Evolutionary conservation across 2,888 invertebrate species (phyloP), one percentile per base, ranked within the genome.

Genomic region (Cinara cedri): DNA sequence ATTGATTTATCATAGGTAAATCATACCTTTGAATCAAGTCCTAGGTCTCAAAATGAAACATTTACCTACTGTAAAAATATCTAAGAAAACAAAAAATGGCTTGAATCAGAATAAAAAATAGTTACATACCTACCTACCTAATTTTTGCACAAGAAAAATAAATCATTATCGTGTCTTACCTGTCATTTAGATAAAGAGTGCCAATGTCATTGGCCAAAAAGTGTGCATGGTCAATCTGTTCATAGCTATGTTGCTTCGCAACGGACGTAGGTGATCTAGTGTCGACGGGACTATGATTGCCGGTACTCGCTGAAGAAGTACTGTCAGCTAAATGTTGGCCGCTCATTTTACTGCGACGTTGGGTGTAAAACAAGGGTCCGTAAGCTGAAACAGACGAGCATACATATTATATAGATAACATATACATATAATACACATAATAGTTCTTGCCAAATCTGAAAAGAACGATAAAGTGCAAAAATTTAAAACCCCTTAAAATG

Each of bases 161-260:
- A 34, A 3, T 34, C 3, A 34, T 34, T 3, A 4, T 34, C 24
- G 3, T 19, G 6, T 54, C 55, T 55, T 8, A 97, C 85, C 96
- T 94, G 71, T 93, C 91, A 80, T 92, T 94, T 83, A 95, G 88
- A 85, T 93, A 96, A 68, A 98, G 88, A 10, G 92, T 90, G 1
- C 94, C 93, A 84, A 98, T 91, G 86, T 96, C 92, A 83, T 94
- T 94, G 0, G 93, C 96, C 82, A 97, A 89, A 84, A 91, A 91
- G 80, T 88, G 86, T 55, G 89, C 88, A 85, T 92, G 92, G 83
- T 91, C 90, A 74, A 92, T 90, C 84, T 91, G 78, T n/a, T 78
- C 78, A 9, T 70, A 78, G 16, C 68, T 78, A 9, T 78, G 60
- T 16, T 78, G 78, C 44, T 78, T 78, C 16, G 21, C 68, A 1